phyloP scores from a whole-genome alignment of 30 jellyfish, hydroid and myxozoan species.

The Nemopilema nomurai region DNA sequence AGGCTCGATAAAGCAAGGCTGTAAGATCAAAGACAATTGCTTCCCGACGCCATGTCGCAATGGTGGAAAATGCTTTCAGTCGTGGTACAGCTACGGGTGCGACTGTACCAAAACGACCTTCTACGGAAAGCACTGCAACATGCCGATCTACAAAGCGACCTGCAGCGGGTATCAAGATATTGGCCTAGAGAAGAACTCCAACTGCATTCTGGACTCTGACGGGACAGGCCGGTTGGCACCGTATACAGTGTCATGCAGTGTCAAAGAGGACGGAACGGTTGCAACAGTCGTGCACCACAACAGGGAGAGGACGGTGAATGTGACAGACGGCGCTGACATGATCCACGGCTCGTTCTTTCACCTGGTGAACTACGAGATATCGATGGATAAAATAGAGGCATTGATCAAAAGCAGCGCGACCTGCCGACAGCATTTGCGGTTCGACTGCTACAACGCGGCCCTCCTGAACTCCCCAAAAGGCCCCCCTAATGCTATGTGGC shows the following conservation, averaged over 20 bases:
- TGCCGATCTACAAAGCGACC: slow-evolving; percentile 67
- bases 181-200: slow-evolving; percentile 49
- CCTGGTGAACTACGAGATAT: slow-evolving; percentile 59
- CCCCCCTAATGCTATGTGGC: slow-evolving; percentile 86
- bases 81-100: slow-evolving; percentile 76
- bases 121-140: slow-evolving; percentile 81
- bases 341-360: slow-evolving; percentile 61
- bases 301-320: slow-evolving; percentile 36
- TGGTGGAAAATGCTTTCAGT: slow-evolving; percentile 76
- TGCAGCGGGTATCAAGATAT: slow-evolving; percentile 59
- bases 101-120: slow-evolving; percentile 77
- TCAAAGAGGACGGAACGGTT: slow-evolving; percentile 9
- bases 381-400: slow-evolving; percentile 69
- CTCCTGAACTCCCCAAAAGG: slow-evolving; percentile 80
- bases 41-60: slow-evolving; percentile 88
- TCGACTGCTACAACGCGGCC: slow-evolving; percentile 78
- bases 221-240: slow-evolving; percentile 77
- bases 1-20: slow-evolving; percentile 38
- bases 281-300: slow-evolving; percentile 75
- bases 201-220: slow-evolving; percentile 73
- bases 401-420: slow-evolving; percentile 65
- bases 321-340: slow-evolving; percentile 68
- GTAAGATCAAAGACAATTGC: slow-evolving; percentile 73
- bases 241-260: slow-evolving; percentile 66
- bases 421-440: slow-evolving; percentile 74